A percentile compares a stretch with the other conserved stretches of the same genome.
Evolutionary conservation across 2,113 vertebrate species (phyloP).

Genomic region (Aptenodytes forsteri): DNA sequence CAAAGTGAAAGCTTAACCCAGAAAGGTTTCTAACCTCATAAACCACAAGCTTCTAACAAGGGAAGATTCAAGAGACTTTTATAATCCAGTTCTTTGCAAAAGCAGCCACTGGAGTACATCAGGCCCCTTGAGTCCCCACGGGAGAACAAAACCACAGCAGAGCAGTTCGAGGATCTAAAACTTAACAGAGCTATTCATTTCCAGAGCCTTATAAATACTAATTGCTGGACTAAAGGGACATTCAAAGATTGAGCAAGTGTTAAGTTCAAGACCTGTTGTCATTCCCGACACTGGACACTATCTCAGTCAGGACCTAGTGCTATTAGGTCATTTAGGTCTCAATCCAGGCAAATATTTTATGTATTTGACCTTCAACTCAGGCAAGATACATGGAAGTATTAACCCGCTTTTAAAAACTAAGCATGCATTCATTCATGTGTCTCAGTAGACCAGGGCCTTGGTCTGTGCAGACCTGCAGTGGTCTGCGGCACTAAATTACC

Average conservation of each 20-base stretch:
- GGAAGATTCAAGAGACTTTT: neutral
- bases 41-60: slow-evolving; percentile 3
- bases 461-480: neutral
- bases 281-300: neutral
- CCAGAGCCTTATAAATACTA: neutral
- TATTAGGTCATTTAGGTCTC: neutral
- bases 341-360: neutral
- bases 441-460: neutral
- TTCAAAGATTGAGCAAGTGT: neutral
- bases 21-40: slow-evolving; percentile 1
- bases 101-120: neutral
- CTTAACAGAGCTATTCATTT: neutral
- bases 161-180: neutral
- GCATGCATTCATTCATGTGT: neutral
- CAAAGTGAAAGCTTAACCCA: neutral
- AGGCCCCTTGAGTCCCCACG: neutral
- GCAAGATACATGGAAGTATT: neutral
- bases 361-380: neutral
- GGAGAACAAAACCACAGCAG: neutral
- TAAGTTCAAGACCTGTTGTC: neutral
- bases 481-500: neutral
- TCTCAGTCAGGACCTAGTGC: neutral
- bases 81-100: neutral
- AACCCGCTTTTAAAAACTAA: neutral
- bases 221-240: neutral